These are phyloP conservation scores for Diadumene lineata DNA, from an alignment of 92 coral and sea anemone species.

Conservation along the genomic window DNA sequence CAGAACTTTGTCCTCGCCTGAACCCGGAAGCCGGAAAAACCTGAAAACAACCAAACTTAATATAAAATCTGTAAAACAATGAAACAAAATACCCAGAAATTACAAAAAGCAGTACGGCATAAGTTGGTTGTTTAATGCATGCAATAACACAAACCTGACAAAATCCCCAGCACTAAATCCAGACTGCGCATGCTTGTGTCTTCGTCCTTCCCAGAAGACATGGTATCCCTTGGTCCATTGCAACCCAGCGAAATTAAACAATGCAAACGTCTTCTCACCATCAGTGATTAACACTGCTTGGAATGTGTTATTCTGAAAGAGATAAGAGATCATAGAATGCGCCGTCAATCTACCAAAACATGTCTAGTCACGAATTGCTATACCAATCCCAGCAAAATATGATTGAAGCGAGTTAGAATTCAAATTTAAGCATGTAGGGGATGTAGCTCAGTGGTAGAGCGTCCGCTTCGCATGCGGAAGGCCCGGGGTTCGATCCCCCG, in stretches of 20 bases:
- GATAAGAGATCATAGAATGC: too few species aligned
- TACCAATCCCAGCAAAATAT: too few species aligned
- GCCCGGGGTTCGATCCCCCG: conserved; percentile 99
- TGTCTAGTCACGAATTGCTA: too few species aligned
- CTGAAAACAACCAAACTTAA: conserved; percentile 32
- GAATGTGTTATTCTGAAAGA: conserved; percentile 81
- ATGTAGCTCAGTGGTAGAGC: conserved; percentile 99
- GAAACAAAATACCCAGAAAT: too few species aligned
- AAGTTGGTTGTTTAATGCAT: too few species aligned
- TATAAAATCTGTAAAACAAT: too few species aligned
- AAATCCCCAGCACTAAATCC: conserved; percentile 87
- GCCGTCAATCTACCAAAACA: too few species aligned
- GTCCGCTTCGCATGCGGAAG: conserved; percentile 99
- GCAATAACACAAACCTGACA: conserved; percentile 57
- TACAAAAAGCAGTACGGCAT: too few species aligned
- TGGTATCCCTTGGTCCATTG: conserved; percentile 80
- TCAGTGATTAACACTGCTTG: conserved; percentile 87
- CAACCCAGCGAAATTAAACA: conserved; percentile 75
- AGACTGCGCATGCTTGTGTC: conserved; percentile 59
- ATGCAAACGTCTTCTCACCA: conserved; percentile 65
- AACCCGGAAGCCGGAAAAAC: conserved; percentile 56
- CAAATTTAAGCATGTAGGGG: conserved; percentile 58
- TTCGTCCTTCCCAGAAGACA: conserved; percentile 38
- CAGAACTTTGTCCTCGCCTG: conserved; percentile 62
- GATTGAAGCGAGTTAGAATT: too few species aligned